Conservation (phyloP, 2,797 vertebrate genomes). For the Hybognathus amarus region DNA sequence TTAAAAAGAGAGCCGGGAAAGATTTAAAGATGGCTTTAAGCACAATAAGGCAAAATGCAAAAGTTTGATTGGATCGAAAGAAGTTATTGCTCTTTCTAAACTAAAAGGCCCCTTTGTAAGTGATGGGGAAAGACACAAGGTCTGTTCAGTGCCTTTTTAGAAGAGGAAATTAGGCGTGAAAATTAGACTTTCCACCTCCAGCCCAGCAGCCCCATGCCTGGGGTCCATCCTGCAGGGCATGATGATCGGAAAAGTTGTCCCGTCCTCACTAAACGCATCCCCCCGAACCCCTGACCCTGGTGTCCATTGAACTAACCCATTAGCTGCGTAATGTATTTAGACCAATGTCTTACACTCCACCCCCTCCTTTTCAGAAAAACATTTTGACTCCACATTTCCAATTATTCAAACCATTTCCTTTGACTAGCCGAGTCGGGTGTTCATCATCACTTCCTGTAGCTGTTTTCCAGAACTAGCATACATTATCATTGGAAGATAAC, state of each 20-base stretch:
- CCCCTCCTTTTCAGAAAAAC: slow-evolving; percentile 71
- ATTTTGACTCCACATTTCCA: slow-evolving; percentile 76
- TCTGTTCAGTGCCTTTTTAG: slow-evolving; percentile 42
- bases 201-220: slow-evolving; percentile 42
- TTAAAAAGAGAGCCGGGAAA: slow-evolving; percentile 55
- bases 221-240: slow-evolving; percentile 48
- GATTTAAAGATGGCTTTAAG: slow-evolving; percentile 60
- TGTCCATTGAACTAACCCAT: slow-evolving; percentile 72
- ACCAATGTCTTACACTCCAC: slow-evolving; percentile 62
- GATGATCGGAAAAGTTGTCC: slow-evolving; percentile 56
- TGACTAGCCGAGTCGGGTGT: slow-evolving; percentile 56
- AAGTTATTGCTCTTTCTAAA: slow-evolving; percentile 24
- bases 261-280: slow-evolving; percentile 69
- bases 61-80: slow-evolving; percentile 49
- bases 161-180: slow-evolving; percentile 52
- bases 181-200: slow-evolving; percentile 30
- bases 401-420: slow-evolving; percentile 80
- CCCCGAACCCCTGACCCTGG: slow-evolving; percentile 73
- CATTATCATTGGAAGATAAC: slow-evolving; percentile 4
- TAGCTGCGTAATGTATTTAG: slow-evolving; percentile 73
- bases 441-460: slow-evolving; percentile 40
- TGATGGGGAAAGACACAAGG: slow-evolving; percentile 23
- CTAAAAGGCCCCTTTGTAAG: background rate
- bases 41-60: slow-evolving; percentile 53
- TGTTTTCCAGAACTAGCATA: background rate